Evolutionary conservation across 1,140 invertebrate species (phyloP), one percentile per base, ranked within the genome.

Genomic region (Anadara kagoshimensis): DNA sequence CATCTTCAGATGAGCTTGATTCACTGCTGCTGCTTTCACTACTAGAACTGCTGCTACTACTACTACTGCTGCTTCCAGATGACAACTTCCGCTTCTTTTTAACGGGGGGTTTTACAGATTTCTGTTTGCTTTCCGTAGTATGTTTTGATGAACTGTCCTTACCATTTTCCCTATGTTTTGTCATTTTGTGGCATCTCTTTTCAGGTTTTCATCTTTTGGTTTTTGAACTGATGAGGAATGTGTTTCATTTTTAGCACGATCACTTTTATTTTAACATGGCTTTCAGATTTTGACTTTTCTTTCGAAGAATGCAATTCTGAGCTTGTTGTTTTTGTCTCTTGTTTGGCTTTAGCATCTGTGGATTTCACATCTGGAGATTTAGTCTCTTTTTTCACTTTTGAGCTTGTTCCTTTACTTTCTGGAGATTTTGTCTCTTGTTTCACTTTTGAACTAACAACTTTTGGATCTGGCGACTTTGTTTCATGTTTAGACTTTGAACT

Each of bases 11-110:
- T 11, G 18, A 18, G 1, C 62, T 58, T 2, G 59, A 53, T 53
- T 53, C 59, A 36, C 62, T 47, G 53, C 67, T 59, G 20, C 36
- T 54, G 59, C 67, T 69, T 53, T 58, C 45, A 62, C 49, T 45
- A 53, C 62, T 20, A 16, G 12, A 18, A 41, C 62, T 64, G 10
- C 57, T 36, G n/a, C 47, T 49, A 11, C 47, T n/a, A 11, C 47
- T 49, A 29, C 62, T 64, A 64, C 62, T 64, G 12, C 62, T 53
- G 11, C 62, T 64, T 2, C n/a, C 14, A 22, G n/a, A 47, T 22
- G 57, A 61, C 24, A 62, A 53, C 36, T 49, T 69, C 11, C 54
- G 11, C 45, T 41, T 59, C 36, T 61, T 58, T 53, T 62, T 69
- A 26, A 53, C 41, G 16, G 67, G 67, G 26, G 67, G 45, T 22